Base-by-base conservation (phyloP, 2,888 invertebrate species). In the Eubasilissa splendida region DNA sequence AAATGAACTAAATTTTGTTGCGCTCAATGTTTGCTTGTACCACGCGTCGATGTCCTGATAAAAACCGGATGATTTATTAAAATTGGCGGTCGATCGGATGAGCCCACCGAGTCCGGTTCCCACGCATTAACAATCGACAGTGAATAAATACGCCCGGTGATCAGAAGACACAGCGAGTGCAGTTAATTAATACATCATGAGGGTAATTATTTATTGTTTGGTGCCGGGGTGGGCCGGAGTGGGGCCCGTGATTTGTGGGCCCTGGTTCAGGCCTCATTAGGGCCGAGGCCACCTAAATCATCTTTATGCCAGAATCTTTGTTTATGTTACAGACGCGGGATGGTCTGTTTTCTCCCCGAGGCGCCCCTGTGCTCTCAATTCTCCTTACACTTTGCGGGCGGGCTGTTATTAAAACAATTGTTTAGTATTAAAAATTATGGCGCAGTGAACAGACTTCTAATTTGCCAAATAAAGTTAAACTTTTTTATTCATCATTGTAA, bases 131-230 rank as follows among this genome's bases (percentile, higher is more conserved):
- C 42, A 50, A 68, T 50, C 14, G 77, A 70, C 70, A 58, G 14
- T 42, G 68, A 76, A 76, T 56, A 76, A 70, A 56, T 65, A 76
- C 11, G 74, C 53, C 71, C 4, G 60, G 76, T 50, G 70, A 53
- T 53, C 70, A 70, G 54, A 54, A 70, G 54, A 54, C 53, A 54
- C 53, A 70, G 70, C 12, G 70, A 70, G 54, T 71, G 78, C 77
- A 71, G 60, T 73, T 80, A 80, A 80, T 80, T 77, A 80, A 80
- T 80, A 80, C 77, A 80, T 80, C 80, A 80, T 77, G 77, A 42
- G 74, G 77, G 77, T 77, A 77, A 80, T 80, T 80, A 80, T 80
- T 80, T 80, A 80, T 77, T 66, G 80, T 77, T 71, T 42, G 52
- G 75, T 65, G 53, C 66, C 77, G 63, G 63, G 79, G 82, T 76